phyloP scores from a whole-genome alignment of 2,888 invertebrate genomes.

The Xanthorhoe designata region DNA sequence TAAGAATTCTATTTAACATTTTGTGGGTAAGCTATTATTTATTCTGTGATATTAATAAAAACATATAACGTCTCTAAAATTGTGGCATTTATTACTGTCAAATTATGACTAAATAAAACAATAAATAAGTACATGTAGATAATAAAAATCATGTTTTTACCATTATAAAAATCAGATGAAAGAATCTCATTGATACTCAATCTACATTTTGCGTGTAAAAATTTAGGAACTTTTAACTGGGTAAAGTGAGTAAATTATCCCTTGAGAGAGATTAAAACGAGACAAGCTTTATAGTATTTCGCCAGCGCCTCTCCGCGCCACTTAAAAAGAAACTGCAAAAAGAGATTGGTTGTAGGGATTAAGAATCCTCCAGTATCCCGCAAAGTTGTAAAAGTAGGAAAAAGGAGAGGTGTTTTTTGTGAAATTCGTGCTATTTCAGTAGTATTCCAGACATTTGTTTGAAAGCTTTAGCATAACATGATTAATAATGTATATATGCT shows the following conservation, averaged over 20 bases:
- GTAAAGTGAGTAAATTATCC: constrained; percentile 36
- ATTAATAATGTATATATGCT: too few species aligned
- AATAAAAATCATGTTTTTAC: too few species aligned
- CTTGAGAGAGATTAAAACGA: constrained; percentile 42
- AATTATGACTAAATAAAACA: too few species aligned
- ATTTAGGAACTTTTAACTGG: constrained; percentile 12
- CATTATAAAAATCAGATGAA: too few species aligned
- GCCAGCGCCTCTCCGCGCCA: constrained; percentile 34
- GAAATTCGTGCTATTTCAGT: neutral
- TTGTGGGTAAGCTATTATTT: too few species aligned
- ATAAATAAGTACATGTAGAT: too few species aligned
- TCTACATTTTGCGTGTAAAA: constrained; percentile 18
- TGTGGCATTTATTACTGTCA: too few species aligned
- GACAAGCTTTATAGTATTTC: constrained; percentile 38
- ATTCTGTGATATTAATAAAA: too few species aligned
- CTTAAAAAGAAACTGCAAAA: constrained; percentile 38
- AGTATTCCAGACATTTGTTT: neutral
- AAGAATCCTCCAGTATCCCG: constrained; percentile 28
- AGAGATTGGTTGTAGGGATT: constrained; percentile 40
- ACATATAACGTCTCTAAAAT: too few species aligned
- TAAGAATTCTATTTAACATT: too few species aligned
- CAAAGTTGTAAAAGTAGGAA: constrained; percentile 17
- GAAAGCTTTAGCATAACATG: too few species aligned
- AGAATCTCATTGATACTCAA: constrained; percentile 11
- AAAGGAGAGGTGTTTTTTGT: constrained; percentile 11